phyloP scores from a whole-genome alignment of 2,113 vertebrate species.

The Phaethornis superciliosus region DNA sequence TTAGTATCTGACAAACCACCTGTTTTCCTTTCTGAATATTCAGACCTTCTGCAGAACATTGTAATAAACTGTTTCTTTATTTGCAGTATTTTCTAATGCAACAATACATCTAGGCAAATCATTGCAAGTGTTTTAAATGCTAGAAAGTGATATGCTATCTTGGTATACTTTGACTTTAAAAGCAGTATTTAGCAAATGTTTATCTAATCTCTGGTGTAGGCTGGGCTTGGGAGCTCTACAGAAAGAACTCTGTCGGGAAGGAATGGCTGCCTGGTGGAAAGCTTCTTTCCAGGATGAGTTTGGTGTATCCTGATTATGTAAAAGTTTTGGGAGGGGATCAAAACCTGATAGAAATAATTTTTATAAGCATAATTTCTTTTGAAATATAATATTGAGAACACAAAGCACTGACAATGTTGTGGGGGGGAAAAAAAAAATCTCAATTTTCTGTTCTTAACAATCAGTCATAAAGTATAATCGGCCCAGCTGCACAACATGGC shows the following conservation, averaged over 20 bases:
- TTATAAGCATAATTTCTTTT: background rate
- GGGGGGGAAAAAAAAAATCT: background rate
- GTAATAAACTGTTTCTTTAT: background rate
- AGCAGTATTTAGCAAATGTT: background rate
- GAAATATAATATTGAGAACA: background rate
- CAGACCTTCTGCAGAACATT: background rate
- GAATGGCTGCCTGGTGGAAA: background rate
- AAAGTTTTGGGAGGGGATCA: background rate
- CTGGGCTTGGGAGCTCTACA: background rate
- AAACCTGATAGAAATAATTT: background rate
- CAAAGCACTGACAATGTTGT: background rate
- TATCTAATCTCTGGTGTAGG: background rate
- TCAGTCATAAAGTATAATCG: constrained; percentile 16
- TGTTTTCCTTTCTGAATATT: background rate
- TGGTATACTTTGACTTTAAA: background rate
- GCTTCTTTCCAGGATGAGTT: background rate
- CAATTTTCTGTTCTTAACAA: background rate
- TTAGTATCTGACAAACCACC: background rate
- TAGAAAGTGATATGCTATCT: background rate
- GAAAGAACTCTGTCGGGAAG: background rate
- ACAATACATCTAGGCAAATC: background rate
- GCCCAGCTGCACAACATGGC: background rate
- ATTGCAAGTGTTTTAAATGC: background rate
- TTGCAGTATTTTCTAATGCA: background rate
- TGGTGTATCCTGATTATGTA: background rate